Percentiles rank a stretch among this genome's conserved stretches.
phyloP scores from a whole-genome alignment of 2,797 vertebrate genomes.

The Cyprinella venusta region DNA sequence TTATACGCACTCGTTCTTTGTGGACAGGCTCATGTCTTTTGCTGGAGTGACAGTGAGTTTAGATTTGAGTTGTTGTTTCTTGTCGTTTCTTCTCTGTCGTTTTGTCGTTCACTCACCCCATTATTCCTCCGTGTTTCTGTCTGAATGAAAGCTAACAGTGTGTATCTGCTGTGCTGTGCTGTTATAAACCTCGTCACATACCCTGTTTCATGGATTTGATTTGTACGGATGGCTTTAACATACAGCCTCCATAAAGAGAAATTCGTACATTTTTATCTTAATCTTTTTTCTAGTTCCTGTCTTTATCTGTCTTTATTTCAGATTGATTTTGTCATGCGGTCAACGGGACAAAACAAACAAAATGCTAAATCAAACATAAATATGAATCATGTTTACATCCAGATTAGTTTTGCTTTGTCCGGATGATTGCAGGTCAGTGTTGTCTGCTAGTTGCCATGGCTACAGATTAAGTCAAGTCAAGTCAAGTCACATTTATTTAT shows the following conservation, averaged over 20 bases:
- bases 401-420: conserved; percentile 60
- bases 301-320: neutral
- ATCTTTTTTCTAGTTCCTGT: conserved; percentile 3
- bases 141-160: conserved; percentile 27
- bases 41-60: conserved; percentile 80
- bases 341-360: neutral
- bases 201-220: conserved; percentile 25
- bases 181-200: conserved; percentile 18
- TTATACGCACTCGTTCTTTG: conserved; percentile 78
- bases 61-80: conserved; percentile 78
- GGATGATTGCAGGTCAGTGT: conserved; percentile 62
- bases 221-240: neutral
- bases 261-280: neutral
- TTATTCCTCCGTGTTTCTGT: conserved; percentile 51
- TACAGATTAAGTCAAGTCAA: too few relatives aligned
- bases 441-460: neutral
- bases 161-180: conserved; percentile 22
- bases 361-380: neutral
- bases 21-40: conserved; percentile 81
- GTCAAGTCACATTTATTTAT: too few relatives aligned
- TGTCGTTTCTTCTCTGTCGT: conserved; percentile 62
- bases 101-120: conserved; percentile 34
- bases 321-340: neutral
- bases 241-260: neutral
- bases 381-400: neutral